Evolutionary conservation across 1,140 invertebrate species (phyloP), one percentile per base, ranked within the genome.

Genomic region (Drosophila repleta): DNA sequence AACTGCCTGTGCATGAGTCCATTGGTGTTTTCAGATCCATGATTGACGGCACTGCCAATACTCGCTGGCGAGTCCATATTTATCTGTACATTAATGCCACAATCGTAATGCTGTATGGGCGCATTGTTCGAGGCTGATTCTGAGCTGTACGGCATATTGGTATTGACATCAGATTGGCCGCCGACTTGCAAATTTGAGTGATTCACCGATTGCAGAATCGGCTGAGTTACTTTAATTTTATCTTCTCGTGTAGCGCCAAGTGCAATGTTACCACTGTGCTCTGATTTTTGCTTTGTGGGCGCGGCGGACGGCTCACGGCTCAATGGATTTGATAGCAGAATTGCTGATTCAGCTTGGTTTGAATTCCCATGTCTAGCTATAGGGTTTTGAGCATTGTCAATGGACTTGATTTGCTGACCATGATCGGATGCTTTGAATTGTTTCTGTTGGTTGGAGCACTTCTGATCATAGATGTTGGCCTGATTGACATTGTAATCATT

Each of bases 1-100:
- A 93, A 94, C 90, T 94, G 93, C 32, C 94, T 94, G 35, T 93
- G 92, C 49, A 92, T 85, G 35, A 93, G 69, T 1, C 90, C 90
- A 20, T 92, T 93, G 76, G 94, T 85, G 92, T 96, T 95, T 75
- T 95, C 94, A 75, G 95, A 94, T 82, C 95, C 95, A 51, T 96
- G 96, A 13, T 95, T 95, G 82, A 97, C 94, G 90, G 97, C 96
- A 35, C 96, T 96, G 0, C 96, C 95, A 61, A 98, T 97, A 18
- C 96, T 97, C 0, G 96, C 95, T 0, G 97, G 97, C 0, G 97
- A 97, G 82, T 97, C 96, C 55, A 98, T 92, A 4, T 96, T 96
- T 21, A 97, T 91, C 83, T 97, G 96, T 0, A 97, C 96, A 91
- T 97, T 96, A 53, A 97, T 92, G 68, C 97, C 96, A 77, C 95